Percentiles rank a stretch among this genome's conserved stretches.
phyloP scores from a whole-genome alignment of 2,797 vertebrate genomes.

The Loris lydekkerianus region DNA sequence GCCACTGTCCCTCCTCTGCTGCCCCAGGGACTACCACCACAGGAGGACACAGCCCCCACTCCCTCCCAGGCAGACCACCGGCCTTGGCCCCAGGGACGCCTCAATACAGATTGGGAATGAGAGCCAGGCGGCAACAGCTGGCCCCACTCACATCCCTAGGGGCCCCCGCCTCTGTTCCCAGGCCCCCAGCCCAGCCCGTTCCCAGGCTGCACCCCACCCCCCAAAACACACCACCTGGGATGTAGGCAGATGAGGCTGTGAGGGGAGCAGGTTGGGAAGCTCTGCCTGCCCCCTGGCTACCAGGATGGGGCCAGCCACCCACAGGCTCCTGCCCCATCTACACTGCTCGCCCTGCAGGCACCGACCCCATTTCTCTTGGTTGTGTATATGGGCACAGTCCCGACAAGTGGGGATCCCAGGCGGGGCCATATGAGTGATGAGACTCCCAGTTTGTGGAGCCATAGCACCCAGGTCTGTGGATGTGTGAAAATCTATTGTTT shows the following conservation, averaged over 20 bases:
- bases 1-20: not conserved
- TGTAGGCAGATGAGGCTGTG: not conserved
- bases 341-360: not conserved
- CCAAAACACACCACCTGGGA: conserved; percentile 30
- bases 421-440: rapidly evolving
- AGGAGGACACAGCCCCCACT: conserved; percentile 12
- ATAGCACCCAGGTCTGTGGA: not conserved
- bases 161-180: conserved; percentile 75
- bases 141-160: conserved; percentile 72
- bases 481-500: not conserved
- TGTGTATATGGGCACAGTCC: too few relatives aligned
- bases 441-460: not conserved
- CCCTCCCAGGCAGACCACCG: conserved; percentile 79
- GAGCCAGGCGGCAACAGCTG: conserved; percentile 83
- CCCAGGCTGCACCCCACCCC: conserved; percentile 78
- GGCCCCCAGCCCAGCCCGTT: conserved; percentile 74
- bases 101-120: conserved; percentile 60
- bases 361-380: not conserved
- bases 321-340: not conserved
- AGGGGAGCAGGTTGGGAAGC: conserved; percentile 61
- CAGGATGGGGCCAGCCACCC: not conserved
- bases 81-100: conserved; percentile 73
- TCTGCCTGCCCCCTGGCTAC: not conserved
- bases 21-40: not conserved
- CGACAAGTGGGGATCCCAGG: not conserved